Conservation (phyloP, 2,888 invertebrate genomes). For the Diadegma fenestrale region DNA sequence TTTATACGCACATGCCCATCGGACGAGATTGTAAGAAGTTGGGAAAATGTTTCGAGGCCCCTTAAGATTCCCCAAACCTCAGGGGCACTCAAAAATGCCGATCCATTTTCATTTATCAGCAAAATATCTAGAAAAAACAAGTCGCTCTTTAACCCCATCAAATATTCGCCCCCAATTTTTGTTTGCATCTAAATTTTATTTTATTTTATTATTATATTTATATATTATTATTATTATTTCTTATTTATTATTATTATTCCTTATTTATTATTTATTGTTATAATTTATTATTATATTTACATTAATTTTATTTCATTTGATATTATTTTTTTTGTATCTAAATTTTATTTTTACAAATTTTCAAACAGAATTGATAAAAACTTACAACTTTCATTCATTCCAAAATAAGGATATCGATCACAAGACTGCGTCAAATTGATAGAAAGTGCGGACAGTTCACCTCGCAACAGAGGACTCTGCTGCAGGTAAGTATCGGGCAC, state of each 20-base stretch:
- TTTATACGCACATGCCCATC: conserved; percentile 53
- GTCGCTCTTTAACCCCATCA: neutral
- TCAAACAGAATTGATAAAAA: conserved; percentile 20
- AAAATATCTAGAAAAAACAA: conserved; percentile 72
- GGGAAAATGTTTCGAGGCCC: conserved; percentile 93
- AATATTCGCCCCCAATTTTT: neutral
- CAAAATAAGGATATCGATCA: conserved; percentile 88
- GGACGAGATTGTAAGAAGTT: conserved; percentile 39
- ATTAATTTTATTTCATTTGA: neutral
- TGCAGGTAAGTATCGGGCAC: conserved; percentile 68
- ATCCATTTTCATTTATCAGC: conserved; percentile 68
- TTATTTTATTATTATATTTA: too few species aligned
- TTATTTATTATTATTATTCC: too few species aligned
- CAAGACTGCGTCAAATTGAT: conserved; percentile 88
- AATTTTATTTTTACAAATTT: neutral
- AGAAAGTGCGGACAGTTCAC: conserved; percentile 85
- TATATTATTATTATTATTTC: too few species aligned
- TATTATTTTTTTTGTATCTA: neutral
- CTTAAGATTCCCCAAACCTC: conserved; percentile 93
- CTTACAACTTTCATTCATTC: conserved; percentile 93
- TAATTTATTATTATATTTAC: neutral
- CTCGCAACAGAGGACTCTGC: conserved; percentile 77
- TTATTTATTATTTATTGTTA: too few species aligned
- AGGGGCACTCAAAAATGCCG: conserved; percentile 82
- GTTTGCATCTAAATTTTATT: neutral